phyloP scores from a whole-genome alignment of 2,888 invertebrate species.

The Leucoma salicis region DNA sequence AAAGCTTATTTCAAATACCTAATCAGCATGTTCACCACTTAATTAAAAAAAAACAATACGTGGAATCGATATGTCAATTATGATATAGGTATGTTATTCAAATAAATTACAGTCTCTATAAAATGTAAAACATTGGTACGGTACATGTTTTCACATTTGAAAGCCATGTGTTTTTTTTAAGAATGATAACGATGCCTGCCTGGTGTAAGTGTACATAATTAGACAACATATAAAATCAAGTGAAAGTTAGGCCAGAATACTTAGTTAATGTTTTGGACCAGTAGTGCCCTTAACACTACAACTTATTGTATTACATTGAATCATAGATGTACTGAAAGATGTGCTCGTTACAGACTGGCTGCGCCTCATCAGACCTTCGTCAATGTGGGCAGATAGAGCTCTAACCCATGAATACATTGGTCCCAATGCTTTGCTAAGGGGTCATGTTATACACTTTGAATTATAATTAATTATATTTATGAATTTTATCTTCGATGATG shows the following conservation, averaged over 20 bases:
- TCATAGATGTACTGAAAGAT: slow-evolving; percentile 20
- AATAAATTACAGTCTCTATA: no score
- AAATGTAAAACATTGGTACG: no score
- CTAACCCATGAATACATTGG: slow-evolving; percentile 58
- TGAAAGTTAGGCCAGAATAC: slow-evolving; percentile 32
- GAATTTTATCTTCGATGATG: slow-evolving; percentile 7
- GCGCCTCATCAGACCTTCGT: slow-evolving; percentile 25
- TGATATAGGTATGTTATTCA: slow-evolving; percentile 23
- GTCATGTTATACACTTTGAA: slow-evolving; percentile 30
- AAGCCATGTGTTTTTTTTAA: not conserved
- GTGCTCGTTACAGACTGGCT: slow-evolving; percentile 22
- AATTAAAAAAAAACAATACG: slow-evolving; percentile 27
- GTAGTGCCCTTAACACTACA: slow-evolving; percentile 54
- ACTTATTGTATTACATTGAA: slow-evolving; percentile 31
- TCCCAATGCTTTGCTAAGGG: slow-evolving; percentile 69
- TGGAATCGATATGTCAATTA: slow-evolving; percentile 38
- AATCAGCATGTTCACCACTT: slow-evolving; percentile 22
- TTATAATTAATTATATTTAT: slow-evolving; percentile 10
- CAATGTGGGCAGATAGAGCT: slow-evolving; percentile 31
- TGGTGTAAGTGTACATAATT: not conserved
- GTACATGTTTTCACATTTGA: no score
- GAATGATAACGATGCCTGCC: not conserved
- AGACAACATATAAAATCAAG: slow-evolving; percentile 4
- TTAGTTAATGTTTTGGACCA: slow-evolving; percentile 41
- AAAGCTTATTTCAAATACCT: no score